These are phyloP conservation scores for Desmophyllum pertusum DNA, from an alignment of 92 coral and sea anemone species.

Conservation along the genomic window DNA sequence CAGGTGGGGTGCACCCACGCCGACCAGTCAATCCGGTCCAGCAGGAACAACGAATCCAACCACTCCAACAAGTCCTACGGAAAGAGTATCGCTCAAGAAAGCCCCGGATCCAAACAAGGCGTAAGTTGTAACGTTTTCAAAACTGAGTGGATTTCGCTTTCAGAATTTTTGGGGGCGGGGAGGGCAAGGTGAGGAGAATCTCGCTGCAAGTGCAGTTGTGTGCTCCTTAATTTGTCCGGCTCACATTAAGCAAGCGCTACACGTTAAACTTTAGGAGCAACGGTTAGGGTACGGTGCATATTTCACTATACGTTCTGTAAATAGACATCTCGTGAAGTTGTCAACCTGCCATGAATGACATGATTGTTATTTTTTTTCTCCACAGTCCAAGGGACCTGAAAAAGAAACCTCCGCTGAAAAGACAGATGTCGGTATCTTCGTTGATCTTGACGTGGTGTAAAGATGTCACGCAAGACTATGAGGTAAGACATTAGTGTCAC, in stretches of 20 bases:
- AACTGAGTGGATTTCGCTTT: neutral
- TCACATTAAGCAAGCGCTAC: too few species aligned
- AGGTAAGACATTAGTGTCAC: conserved; percentile 45
- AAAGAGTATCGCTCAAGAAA: conserved; percentile 77
- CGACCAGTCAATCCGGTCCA: conserved; percentile 55
- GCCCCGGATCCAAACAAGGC: conserved; percentile 89
- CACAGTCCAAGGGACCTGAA: conserved; percentile 86
- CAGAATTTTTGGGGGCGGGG: neutral
- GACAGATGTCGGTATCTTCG: conserved; percentile 98
- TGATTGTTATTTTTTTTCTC: conserved; percentile 3
- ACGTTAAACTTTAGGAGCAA: neutral
- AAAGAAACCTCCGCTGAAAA: conserved; percentile 94
- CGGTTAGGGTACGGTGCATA: neutral
- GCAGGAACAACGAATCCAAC: conserved; percentile 20
- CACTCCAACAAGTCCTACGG: conserved; percentile 57
- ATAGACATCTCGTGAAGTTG: neutral
- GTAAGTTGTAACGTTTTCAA: conserved; percentile 40
- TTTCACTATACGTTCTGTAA: too few species aligned
- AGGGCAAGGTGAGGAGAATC: neutral
- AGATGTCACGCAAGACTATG: conserved; percentile 90
- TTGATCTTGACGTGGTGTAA: conserved; percentile 94
- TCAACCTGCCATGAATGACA: neutral
- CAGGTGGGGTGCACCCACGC: conserved; percentile 55
- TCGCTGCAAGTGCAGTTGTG: neutral
- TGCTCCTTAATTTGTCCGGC: neutral